These are phyloP conservation scores for Clarias batrachus DNA, from an alignment of 2,113 vertebrate genomes.

Conservation along the genomic window DNA sequence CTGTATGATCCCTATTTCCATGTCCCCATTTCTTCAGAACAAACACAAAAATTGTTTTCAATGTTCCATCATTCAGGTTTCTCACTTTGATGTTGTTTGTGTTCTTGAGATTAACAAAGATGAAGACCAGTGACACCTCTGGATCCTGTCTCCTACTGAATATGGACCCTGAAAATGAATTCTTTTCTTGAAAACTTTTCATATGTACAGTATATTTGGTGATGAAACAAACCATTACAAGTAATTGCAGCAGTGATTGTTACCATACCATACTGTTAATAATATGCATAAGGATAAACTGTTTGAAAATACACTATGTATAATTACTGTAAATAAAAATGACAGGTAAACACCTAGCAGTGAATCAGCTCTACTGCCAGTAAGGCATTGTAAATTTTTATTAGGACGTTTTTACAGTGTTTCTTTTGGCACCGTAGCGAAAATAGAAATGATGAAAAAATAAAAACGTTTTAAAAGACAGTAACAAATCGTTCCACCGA, in stretches of 20 bases:
- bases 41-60: neutral
- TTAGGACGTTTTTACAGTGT: neutral
- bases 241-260: neutral
- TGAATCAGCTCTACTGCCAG: neutral
- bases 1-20: neutral
- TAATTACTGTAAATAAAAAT: too few relatives aligned
- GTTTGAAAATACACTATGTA: neutral
- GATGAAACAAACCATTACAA: neutral
- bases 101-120: neutral
- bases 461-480: neutral
- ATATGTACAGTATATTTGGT: neutral
- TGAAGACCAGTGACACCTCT: neutral
- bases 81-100: neutral
- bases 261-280: neutral
- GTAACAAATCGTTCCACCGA: neutral
- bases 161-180: neutral
- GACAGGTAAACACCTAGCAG: neutral
- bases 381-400: neutral
- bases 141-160: neutral
- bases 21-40: neutral
- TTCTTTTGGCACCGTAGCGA: neutral
- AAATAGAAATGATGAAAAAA: neutral
- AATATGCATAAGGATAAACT: neutral
- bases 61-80: neutral
- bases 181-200: neutral